A percentile compares a stretch with the other conserved stretches of the same genome.
These are phyloP conservation scores for Stenotaenia linearis DNA, from an alignment of 2,888 invertebrate genomes.

Conservation along the genomic window DNA sequence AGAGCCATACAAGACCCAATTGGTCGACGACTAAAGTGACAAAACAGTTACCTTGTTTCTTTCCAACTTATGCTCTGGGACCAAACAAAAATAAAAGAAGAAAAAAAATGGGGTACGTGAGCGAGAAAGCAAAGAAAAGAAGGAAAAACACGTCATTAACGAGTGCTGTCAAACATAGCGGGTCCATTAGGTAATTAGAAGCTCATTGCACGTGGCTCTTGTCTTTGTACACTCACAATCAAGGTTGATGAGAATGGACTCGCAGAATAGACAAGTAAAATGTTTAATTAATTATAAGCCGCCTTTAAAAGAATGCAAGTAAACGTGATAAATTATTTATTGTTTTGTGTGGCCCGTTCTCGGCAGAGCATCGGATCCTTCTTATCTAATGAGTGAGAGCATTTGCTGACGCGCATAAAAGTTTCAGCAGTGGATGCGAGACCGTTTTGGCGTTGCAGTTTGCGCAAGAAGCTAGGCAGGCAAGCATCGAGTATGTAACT, in stretches of 20 bases:
- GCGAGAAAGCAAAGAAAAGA: neutral
- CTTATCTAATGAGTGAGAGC: constrained; percentile 8
- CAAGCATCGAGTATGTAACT: neutral
- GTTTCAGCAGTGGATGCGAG: neutral
- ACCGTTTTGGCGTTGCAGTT: neutral
- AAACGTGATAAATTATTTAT: neutral
- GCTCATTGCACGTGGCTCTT: neutral
- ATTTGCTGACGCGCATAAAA: constrained; percentile 19
- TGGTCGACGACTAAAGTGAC: constrained; percentile 10
- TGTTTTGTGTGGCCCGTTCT: neutral
- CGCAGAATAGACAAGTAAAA: neutral
- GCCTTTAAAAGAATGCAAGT: neutral
- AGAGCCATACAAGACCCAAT: constrained; percentile 4
- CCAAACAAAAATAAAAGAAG: neutral
- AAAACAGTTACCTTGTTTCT: neutral
- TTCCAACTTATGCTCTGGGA: neutral
- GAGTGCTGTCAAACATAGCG: constrained; percentile 7
- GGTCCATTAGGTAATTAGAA: constrained; percentile 24
- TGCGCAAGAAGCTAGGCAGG: neutral
- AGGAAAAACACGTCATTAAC: constrained; percentile 7
- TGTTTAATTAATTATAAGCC: neutral
- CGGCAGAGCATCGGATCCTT: neutral
- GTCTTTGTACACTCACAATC: constrained; percentile 8
- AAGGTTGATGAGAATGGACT: constrained; percentile 2
- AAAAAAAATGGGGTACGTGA: neutral